Base-by-base conservation (phyloP, 1,140 invertebrate species). In the Drosophila repletoides region DNA sequence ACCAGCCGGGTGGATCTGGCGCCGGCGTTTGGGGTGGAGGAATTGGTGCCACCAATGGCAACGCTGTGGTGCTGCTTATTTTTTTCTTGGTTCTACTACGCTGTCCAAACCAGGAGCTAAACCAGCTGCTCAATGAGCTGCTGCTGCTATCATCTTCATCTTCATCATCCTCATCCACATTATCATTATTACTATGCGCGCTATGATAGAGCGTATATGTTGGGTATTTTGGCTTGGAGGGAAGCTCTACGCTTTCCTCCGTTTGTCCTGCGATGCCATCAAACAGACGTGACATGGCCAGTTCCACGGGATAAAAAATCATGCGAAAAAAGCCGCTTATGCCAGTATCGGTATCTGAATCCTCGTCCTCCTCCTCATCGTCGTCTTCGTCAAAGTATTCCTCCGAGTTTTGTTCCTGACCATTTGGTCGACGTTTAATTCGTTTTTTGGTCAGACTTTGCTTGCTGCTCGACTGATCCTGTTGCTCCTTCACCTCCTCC, bases 251-350 rank as follows among this genome's bases (percentile, higher is more conserved):
- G 2, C 45, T 26, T 3, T 67, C 68, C 1, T 76, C 68, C 5
- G 63, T 34, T n/a, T 65, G 41, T 14, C 38, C 40, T 1, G 31
- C 41, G 1, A 88, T 60, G 26, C 76, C 73, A 19, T 89, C 88
- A 19, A 83, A 79, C 0, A 90, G n/a, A 0, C 72, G 64, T 1
- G 70, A 41, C 76, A 90, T 86, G 14, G 84, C 81, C 66, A 84
- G 22, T 24, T 89, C 86, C 2, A 90, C 71, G 12, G 88, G 88
- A 56, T 88, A 89, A 53, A 89, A 89, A 0, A 89, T 63, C 80
- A 89, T 88, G 38, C 88, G 86, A 52, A 89, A 77, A 52, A 89
- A 88, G 22, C 79, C 61, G 24, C 71, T 72, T 0, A 89, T 68
- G 6, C 79, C 49, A 7, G 10, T 4, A 4, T 22, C 22, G 3